Evolutionary conservation across 2,888 invertebrate genomes (phyloP), one percentile per base, ranked within the genome.

Genomic region (Microctonus brassicae): DNA sequence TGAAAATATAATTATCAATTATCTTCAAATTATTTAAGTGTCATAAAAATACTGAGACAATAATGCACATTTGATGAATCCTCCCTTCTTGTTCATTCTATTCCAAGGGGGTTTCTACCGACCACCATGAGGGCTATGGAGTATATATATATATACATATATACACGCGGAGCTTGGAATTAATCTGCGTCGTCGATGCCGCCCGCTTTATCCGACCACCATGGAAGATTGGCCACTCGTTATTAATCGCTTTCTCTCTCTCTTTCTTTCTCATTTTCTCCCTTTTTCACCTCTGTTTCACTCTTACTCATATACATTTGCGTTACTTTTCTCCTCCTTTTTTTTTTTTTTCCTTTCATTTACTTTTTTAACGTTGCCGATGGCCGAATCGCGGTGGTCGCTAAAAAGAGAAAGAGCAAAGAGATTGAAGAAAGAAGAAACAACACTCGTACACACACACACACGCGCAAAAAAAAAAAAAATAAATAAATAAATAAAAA

Each of bases 101-200:
- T 17, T 53, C n/a, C n/a, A 13, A 39, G n/a, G n/a, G 13, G 11
- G 39, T 39, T 47, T 17, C 47, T 47, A 47, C 47, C 65, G 70
- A 60, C 70, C 70, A 65, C 65, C 70, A 66, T 66, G 70, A 53
- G 61, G 65, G 61, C 47, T 57, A 33, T 53, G 63, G 55, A 17
- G 39, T n/a, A n/a, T n/a, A n/a, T n/a, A n/a, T n/a, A n/a, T 29
- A 29, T 7, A 29, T 9, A 7, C 47, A n/a, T n/a, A n/a, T 29
- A 29, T 7, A 29, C 20, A 7, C 47, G 47, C 17, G 47, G 47
- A 47, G 47, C 42, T 39, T 60, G 65, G 65, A 66, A 70, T 70
- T 70, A 70, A 70, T 70, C 65, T 66, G 65, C 65, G 70, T 70
- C 70, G 60, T 70, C 73, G 73, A 70, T 70, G 73, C 70, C 73